Evolutionary conservation across 2,888 invertebrate species (phyloP).

Genomic region (Rhamnusium bicolor): DNA sequence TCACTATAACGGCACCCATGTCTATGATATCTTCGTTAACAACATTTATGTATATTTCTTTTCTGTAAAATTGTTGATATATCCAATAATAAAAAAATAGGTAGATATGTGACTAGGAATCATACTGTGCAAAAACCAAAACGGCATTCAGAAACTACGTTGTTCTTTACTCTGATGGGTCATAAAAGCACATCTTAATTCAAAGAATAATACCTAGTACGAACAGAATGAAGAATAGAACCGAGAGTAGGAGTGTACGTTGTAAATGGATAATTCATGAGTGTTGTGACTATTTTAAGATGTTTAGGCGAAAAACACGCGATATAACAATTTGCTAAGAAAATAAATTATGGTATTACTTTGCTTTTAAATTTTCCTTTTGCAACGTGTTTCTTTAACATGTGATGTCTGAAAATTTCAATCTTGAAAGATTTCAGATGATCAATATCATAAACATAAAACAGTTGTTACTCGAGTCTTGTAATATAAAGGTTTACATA

Average conservation of each 20-base stretch:
- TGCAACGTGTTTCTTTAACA: neutral
- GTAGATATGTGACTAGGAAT: neutral
- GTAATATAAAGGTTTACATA: neutral
- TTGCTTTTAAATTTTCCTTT: neutral
- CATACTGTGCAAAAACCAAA: neutral
- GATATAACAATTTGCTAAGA: constrained; percentile 15
- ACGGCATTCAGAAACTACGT: neutral
- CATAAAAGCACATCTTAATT: neutral
- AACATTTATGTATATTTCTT: no score
- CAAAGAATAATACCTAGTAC: neutral
- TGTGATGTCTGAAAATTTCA: neutral
- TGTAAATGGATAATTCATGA: constrained; percentile 10
- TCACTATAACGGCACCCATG: no score
- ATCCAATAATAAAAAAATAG: neutral
- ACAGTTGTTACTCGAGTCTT: neutral
- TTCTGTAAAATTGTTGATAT: no score
- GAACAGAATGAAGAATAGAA: neutral
- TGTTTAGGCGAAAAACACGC: constrained; percentile 4
- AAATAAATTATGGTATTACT: constrained; percentile 8
- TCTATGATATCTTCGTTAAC: no score
- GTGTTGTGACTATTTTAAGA: constrained; percentile 16
- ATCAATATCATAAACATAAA: neutral
- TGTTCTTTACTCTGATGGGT: neutral
- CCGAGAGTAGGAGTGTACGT: neutral
- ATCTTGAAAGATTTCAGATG: neutral